Evolutionary conservation across 2,113 vertebrate genomes (phyloP).

Genomic region (Lota lota): DNA sequence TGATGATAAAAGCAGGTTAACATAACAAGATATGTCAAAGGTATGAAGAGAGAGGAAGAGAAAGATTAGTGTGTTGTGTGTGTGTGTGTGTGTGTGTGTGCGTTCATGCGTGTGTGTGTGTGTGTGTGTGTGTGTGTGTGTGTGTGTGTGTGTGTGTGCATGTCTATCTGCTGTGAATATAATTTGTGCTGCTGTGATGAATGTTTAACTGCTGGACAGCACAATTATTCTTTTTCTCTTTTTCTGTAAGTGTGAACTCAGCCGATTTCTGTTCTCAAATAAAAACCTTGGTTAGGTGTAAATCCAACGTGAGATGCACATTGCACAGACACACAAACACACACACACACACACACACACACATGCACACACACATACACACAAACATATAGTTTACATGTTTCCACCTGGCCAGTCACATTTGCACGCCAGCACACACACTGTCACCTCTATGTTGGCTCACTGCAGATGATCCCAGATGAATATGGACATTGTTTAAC

Average conservation of each 20-base stretch:
- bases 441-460: constrained; percentile 40
- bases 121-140: constrained; percentile 19
- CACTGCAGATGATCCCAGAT: constrained; percentile 56
- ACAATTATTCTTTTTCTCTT: background rate
- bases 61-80: constrained; percentile 9
- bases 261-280: background rate
- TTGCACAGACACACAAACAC: too few species aligned
- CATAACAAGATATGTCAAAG: background rate
- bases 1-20: constrained; percentile 20
- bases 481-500: constrained; percentile 65
- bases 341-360: too few species aligned
- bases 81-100: constrained; percentile 19
- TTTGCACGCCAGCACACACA: background rate
- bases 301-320: background rate
- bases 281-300: background rate
- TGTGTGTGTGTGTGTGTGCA: constrained; percentile 43
- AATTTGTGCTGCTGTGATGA: constrained; percentile 47
- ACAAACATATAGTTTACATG: background rate
- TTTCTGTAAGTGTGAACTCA: background rate
- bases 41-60: constrained; percentile 19
- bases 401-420: background rate
- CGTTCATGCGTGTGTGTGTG: constrained; percentile 6
- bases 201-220: constrained; percentile 6
- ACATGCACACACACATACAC: background rate
- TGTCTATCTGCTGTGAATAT: constrained; percentile 48